Evolutionary conservation across 2,888 invertebrate species (phyloP).

Genomic region (Rhagophthalmus giganteus): DNA sequence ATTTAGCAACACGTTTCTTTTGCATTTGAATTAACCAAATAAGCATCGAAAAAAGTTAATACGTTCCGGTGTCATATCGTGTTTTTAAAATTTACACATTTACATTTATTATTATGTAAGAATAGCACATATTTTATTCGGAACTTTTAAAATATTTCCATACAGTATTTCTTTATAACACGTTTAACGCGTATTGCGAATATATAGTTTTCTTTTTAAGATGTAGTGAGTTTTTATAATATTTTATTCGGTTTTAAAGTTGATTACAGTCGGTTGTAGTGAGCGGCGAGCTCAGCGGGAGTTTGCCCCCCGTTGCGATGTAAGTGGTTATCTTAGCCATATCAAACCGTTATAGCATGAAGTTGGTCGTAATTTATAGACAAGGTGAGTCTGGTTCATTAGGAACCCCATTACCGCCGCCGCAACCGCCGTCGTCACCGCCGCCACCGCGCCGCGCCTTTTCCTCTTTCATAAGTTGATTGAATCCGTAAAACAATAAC

Average conservation of each 20-base stretch:
- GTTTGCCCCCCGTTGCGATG: constrained; percentile 54
- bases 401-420: constrained; percentile 50
- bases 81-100: too few relatives aligned
- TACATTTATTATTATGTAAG: constrained; percentile 15
- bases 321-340: constrained; percentile 57
- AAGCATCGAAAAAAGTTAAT: too few relatives aligned
- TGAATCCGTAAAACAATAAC: constrained; percentile 25
- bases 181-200: constrained; percentile 18
- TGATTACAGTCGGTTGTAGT: constrained; percentile 54
- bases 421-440: constrained; percentile 37
- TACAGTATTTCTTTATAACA: constrained; percentile 16
- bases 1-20: background rate
- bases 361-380: constrained; percentile 57
- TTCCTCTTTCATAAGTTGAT: constrained; percentile 23
- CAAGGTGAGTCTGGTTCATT: constrained; percentile 57
- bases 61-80: too few relatives aligned
- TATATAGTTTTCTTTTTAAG: constrained; percentile 29
- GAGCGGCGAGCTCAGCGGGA: constrained; percentile 51
- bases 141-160: constrained; percentile 1
- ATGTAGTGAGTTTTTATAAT: constrained; percentile 39
- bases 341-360: constrained; percentile 58
- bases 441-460: constrained; percentile 27
- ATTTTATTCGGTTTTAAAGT: constrained; percentile 57
- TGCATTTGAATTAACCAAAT: background rate
- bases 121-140: constrained; percentile 7